Conservation (phyloP, 2,113 vertebrate species). For the Otus sunia region DNA sequence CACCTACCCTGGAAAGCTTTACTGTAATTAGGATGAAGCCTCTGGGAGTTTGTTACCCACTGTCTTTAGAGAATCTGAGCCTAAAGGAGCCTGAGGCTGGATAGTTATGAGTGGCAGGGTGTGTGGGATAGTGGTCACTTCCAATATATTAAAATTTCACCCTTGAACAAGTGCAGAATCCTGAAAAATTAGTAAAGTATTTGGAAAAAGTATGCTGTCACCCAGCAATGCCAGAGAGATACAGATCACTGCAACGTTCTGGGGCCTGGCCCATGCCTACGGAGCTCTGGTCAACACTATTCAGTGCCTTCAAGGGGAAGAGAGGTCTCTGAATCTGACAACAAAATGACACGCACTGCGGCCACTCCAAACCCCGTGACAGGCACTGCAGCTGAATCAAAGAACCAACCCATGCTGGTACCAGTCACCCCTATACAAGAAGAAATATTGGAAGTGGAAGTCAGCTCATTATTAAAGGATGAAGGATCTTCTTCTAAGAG, state of each 20-base stretch:
- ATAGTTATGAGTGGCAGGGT: not conserved
- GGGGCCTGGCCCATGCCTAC: not conserved
- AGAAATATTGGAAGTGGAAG: too few species aligned
- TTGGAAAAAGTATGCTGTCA: not conserved
- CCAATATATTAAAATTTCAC: not conserved
- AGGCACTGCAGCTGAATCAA: too few species aligned
- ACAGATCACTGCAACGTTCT: not conserved
- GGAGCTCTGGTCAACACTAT: not conserved
- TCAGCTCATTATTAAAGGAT: too few species aligned
- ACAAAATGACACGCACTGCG: not conserved
- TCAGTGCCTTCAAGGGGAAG: not conserved
- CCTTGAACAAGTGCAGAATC: not conserved
- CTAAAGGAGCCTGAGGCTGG: not conserved
- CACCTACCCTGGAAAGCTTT: not conserved
- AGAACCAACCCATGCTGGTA: too few species aligned
- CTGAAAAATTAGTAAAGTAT: not conserved
- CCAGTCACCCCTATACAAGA: too few species aligned
- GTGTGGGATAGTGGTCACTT: not conserved
- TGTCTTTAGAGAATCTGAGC: not conserved
- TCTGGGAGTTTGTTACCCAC: not conserved
- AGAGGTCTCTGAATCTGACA: not conserved
- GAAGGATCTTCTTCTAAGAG: too few species aligned
- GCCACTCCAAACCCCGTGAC: too few species aligned
- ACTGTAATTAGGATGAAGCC: not conserved
- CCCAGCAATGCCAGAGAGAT: not conserved